Conservation (phyloP, 2,888 invertebrate genomes). For the Onchidella celtica region DNA sequence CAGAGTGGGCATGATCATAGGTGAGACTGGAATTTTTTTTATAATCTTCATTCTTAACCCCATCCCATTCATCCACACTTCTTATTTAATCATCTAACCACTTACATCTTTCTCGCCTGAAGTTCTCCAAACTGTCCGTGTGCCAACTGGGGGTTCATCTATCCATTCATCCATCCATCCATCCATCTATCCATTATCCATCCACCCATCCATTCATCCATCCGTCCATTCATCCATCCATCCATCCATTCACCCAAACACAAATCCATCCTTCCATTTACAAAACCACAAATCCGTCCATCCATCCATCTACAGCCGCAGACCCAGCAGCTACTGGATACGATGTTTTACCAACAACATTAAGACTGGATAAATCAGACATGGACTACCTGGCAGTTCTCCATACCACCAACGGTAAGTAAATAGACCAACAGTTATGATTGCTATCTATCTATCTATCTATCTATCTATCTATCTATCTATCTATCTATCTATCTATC, state of each 20-base stretch:
- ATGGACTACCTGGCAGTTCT: not conserved
- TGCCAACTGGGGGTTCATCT: no score
- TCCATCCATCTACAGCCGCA: not conserved
- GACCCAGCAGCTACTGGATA: not conserved
- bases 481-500: no score
- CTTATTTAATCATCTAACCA: not conserved
- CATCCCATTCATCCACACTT: not conserved
- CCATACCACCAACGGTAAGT: not conserved
- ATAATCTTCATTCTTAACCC: no score
- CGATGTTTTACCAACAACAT: not conserved
- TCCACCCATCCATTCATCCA: not conserved
- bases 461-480: no score
- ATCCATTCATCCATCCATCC: not conserved
- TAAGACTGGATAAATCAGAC: not conserved
- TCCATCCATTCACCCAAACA: not conserved
- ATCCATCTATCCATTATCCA: not conserved
- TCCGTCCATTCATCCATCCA: not conserved
- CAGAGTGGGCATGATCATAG: not conserved
- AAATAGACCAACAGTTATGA: no score
- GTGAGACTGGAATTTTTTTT: not conserved
- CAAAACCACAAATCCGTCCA: not conserved
- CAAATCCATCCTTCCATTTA: not conserved
- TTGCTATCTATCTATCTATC: no score
- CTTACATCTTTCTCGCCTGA: not conserved
- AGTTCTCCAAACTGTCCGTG: no score